A percentile compares a stretch with the other conserved stretches of the same genome.
phyloP scores from a whole-genome alignment of 1,140 invertebrate genomes.

The Drosophila grimshawi region DNA sequence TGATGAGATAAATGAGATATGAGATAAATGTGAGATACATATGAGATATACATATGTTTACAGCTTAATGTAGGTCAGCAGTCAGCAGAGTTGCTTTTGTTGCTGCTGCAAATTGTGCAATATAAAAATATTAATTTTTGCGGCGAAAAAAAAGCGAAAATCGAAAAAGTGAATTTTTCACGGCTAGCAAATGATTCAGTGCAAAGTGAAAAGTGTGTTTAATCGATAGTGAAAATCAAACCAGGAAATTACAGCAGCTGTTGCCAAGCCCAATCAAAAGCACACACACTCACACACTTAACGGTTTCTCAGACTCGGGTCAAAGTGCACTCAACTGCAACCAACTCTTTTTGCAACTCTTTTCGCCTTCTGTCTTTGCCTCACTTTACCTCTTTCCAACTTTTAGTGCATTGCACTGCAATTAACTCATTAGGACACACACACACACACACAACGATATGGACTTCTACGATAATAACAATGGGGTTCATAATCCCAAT shows the following conservation, averaged over 20 bases:
- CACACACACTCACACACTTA: conserved; percentile 30
- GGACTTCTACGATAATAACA: conserved; percentile 76
- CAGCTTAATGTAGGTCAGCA: conserved; percentile 70
- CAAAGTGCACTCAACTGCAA: conserved; percentile 51
- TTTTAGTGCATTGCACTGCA: conserved; percentile 67
- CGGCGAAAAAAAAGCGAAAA: conserved; percentile 35
- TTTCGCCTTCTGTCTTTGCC: conserved; percentile 21
- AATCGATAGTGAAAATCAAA: conserved; percentile 74
- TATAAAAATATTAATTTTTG: too few relatives aligned
- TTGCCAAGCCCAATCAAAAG: conserved; percentile 41
- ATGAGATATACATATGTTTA: too few relatives aligned
- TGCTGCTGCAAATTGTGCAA: too few relatives aligned
- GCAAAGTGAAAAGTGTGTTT: conserved; percentile 63
- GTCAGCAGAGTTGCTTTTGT: conserved; percentile 18
- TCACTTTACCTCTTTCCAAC: conserved; percentile 18
- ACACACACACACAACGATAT: conserved; percentile 39
- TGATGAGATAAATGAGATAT: conserved; percentile 26
- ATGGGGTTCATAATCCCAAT: conserved; percentile 49
- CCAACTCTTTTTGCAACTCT: not conserved
- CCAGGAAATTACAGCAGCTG: conserved; percentile 30
- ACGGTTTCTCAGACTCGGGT: conserved; percentile 51
- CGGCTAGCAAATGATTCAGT: not conserved
- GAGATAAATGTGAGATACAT: not conserved
- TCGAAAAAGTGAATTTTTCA: conserved; percentile 17
- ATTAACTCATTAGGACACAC: conserved; percentile 57